Base-by-base conservation (phyloP, 2,797 vertebrate species). In the Momotus momota region DNA sequence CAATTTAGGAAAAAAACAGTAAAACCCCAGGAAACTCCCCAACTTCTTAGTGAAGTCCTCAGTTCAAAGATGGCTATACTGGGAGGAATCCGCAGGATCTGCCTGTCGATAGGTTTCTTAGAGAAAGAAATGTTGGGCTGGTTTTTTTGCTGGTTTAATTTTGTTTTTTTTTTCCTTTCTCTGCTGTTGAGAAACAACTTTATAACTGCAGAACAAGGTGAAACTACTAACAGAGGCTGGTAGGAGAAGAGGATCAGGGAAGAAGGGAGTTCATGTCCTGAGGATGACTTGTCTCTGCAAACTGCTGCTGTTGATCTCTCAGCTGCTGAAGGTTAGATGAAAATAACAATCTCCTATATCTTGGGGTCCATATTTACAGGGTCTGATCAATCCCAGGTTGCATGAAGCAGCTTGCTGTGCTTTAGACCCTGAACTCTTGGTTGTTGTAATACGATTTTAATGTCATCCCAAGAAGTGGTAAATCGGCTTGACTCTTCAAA, bases 11-110 rank as follows among this genome's bases (percentile, higher is more conserved):
- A 96, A 98, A 97, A 97, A 97, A 73, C 88, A 93, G 83, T 96
- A 96, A 98, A 98, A 96, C 96, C 97, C 96, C 97, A 97, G 97
- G 97, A 98, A 98, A 96, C 97, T 95, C 96, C 96, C 89, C 95
- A 95, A 94, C 94, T 98, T 97, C 95, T 93, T 94, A 97, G 97
- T 96, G 97, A 97, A 98, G 97, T 96, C 90, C 89, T 97, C 95
- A 98, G 98, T 98, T 98, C 98, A 98, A 98, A 98, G 98, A 92
- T 97, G 97, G 96, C 94, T 95, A 91, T 96, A 95, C 96, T 71
- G 57, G 96, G 96, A 97, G 97, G 97, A 98, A 97, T 94, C 96
- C 92, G 89, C 95, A 97, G 98, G 98, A 97, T 98, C 97, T 97
- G 97, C 80, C 97, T 97, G 98, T 98, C 98, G 97, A 98, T 98